phyloP scores from a whole-genome alignment of 2,888 invertebrate species.

The Philonicus albiceps region DNA sequence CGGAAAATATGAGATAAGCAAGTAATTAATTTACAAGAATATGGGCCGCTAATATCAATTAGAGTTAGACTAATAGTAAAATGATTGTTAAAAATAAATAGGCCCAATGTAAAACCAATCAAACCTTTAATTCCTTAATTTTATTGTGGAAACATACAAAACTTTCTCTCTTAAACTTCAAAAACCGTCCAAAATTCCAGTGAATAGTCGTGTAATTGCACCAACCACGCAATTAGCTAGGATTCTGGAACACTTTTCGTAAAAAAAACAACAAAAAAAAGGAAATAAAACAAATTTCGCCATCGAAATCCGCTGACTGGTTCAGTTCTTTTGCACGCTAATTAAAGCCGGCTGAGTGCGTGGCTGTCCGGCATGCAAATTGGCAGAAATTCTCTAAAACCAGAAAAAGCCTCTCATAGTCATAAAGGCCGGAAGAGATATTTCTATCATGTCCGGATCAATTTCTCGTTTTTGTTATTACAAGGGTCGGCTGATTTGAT shows the following conservation, averaged over 20 bases:
- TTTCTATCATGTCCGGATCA: constrained; percentile 30
- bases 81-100: no score
- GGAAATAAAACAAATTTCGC: no score
- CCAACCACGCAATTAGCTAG: not conserved
- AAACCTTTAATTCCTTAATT: no score
- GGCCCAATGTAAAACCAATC: no score
- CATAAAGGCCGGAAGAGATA: constrained; percentile 15
- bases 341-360: not conserved
- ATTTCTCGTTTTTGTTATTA: constrained; percentile 21
- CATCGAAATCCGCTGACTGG: not conserved
- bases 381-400: not conserved
- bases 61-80: no score
- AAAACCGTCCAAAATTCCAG: not conserved
- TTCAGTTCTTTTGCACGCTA: not conserved
- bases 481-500: constrained; percentile 14
- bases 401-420: not conserved
- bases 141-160: no score
- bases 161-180: not conserved
- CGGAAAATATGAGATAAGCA: no score
- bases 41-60: no score
- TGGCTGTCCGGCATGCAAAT: not conserved
- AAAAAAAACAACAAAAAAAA: not conserved
- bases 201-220: not conserved
- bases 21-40: no score
- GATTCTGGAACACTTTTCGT: not conserved